phyloP scores from a whole-genome alignment of 2,797 vertebrate species.

The Tiaroga cobitis region DNA sequence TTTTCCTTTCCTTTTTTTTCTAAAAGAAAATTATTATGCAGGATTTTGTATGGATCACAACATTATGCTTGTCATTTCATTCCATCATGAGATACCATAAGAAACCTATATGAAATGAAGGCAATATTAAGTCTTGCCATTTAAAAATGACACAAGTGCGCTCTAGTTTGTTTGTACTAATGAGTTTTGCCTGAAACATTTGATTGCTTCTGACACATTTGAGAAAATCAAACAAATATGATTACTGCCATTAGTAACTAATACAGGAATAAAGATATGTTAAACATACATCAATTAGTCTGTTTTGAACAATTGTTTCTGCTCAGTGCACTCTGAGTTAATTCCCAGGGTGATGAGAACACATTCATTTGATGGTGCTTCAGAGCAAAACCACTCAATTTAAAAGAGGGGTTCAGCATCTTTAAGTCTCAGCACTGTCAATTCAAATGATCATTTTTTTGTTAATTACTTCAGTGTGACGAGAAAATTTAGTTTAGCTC shows the following conservation, averaged over 20 bases:
- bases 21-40: background rate
- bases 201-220: conserved; percentile 75
- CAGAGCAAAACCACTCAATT: conserved; percentile 74
- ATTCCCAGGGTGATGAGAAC: conserved; percentile 70
- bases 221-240: conserved; percentile 76
- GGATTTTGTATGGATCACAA: conserved; percentile 1
- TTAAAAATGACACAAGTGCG: conserved; percentile 72
- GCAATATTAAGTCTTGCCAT: conserved; percentile 65
- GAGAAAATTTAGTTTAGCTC: background rate
- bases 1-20: no score
- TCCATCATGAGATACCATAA: conserved; percentile 25
- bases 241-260: conserved; percentile 80
- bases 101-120: conserved; percentile 30
- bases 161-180: conserved; percentile 60
- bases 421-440: conserved; percentile 63
- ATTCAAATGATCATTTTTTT: conserved; percentile 62
- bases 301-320: conserved; percentile 81
- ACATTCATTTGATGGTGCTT: conserved; percentile 73
- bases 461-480: conserved; percentile 51
- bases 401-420: conserved; percentile 73
- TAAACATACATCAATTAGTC: conserved; percentile 81
- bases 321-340: conserved; percentile 67
- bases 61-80: conserved; percentile 12
- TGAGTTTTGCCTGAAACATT: conserved; percentile 78
- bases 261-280: conserved; percentile 81